Evolutionary conservation across 2,113 vertebrate species (phyloP).

Genomic region (Dermatemys mawii): DNA sequence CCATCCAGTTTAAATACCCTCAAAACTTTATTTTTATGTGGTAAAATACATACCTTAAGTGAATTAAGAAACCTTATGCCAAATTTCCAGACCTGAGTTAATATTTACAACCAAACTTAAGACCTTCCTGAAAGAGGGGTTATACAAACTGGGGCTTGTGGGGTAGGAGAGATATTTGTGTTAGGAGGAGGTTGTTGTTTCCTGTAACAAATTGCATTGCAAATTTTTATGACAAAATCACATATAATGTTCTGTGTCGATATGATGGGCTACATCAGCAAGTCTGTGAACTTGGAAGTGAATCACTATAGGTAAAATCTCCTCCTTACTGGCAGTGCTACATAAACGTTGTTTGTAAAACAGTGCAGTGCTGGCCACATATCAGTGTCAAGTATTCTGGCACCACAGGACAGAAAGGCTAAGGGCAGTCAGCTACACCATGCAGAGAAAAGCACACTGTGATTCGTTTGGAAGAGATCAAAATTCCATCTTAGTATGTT

Average conservation of each 20-base stretch:
- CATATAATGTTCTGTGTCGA: background rate
- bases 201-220: background rate
- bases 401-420: background rate
- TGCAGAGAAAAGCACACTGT: background rate
- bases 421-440: background rate
- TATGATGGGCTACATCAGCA: background rate
- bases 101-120: background rate
- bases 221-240: background rate
- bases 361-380: background rate
- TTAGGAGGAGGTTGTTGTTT: accelerated
- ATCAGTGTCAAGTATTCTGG: constrained; percentile 49
- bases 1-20: background rate
- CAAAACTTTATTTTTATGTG: background rate
- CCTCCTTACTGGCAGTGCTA: background rate
- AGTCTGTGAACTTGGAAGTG: background rate
- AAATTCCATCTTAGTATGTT: constrained; percentile 12
- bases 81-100: background rate
- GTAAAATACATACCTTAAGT: background rate
- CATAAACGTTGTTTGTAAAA: constrained; percentile 32
- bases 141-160: background rate
- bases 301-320: constrained; percentile 2
- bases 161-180: no score
- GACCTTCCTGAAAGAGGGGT: background rate
- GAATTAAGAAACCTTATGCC: background rate
- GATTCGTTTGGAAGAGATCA: constrained; percentile 31